phyloP scores from a whole-genome alignment of 2,113 vertebrate species.

The Etia nguti region DNA sequence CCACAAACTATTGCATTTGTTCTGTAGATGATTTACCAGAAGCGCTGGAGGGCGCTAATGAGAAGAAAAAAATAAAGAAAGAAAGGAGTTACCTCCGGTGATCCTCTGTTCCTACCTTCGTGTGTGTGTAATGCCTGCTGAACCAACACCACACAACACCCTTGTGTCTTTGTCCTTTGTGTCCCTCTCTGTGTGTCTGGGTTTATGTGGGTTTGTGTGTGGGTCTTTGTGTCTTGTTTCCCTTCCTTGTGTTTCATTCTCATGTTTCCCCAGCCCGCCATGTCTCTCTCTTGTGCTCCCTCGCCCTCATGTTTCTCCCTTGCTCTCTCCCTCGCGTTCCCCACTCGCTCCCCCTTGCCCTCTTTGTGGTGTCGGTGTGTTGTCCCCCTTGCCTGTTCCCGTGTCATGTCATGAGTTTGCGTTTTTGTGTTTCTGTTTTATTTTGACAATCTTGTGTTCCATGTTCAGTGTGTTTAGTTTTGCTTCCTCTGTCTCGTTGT shows the following conservation, averaged over 20 bases:
- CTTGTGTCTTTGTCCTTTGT: background rate
- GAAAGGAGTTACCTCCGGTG: too few species aligned
- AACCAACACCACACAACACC: too few species aligned
- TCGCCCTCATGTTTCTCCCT: background rate
- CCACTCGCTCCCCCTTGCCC: background rate
- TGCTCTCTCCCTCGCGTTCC: background rate
- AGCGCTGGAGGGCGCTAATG: too few species aligned
- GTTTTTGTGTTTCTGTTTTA: background rate
- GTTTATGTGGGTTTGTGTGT: background rate
- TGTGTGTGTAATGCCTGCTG: too few species aligned
- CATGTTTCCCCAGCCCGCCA: rapidly evolving
- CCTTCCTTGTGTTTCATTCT: background rate
- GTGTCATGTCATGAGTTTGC: background rate
- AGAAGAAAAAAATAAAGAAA: too few species aligned
- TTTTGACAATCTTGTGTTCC: background rate
- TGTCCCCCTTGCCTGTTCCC: background rate
- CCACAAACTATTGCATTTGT: too few species aligned
- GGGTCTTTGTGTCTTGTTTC: background rate
- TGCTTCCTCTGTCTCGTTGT: background rate
- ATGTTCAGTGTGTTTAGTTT: background rate
- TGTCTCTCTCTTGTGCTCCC: background rate
- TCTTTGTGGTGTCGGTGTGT: background rate
- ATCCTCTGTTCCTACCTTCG: too few species aligned
- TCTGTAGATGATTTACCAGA: too few species aligned
- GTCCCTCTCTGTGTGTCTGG: background rate